Evolutionary conservation across 1,140 invertebrate species (phyloP).

Genomic region (Temnothorax longispinosus): DNA sequence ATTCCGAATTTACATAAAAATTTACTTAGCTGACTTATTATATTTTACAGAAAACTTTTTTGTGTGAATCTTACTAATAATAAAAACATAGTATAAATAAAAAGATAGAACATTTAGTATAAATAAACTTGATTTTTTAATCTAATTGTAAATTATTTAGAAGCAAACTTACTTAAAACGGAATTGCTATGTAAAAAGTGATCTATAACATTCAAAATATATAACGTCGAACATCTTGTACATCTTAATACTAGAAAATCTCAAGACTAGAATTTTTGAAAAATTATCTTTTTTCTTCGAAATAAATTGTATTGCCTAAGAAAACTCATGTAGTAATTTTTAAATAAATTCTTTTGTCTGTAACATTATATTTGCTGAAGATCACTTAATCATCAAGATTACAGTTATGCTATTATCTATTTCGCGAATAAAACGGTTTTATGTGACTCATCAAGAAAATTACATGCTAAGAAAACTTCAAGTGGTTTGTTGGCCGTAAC

Average conservation of each 20-base stretch:
- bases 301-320: background rate
- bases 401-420: background rate
- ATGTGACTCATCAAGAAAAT: background rate
- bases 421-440: background rate
- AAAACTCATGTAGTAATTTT: background rate
- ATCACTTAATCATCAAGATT: constrained; percentile 1
- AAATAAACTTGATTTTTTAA: background rate
- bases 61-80: background rate
- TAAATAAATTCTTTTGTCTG: background rate
- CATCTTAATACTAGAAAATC: background rate
- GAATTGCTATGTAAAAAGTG: background rate
- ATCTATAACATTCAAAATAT: background rate
- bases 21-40: background rate
- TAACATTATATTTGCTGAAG: background rate
- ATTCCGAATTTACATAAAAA: background rate
- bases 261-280: background rate
- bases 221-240: background rate
- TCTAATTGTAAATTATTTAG: background rate
- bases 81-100: background rate
- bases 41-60: background rate
- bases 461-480: background rate
- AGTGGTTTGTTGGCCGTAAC: constrained; percentile 4
- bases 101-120: background rate
- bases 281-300: background rate
- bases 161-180: background rate